Conservation (phyloP, 2,797 vertebrate genomes). For the Bradypodion pumilum region DNA sequence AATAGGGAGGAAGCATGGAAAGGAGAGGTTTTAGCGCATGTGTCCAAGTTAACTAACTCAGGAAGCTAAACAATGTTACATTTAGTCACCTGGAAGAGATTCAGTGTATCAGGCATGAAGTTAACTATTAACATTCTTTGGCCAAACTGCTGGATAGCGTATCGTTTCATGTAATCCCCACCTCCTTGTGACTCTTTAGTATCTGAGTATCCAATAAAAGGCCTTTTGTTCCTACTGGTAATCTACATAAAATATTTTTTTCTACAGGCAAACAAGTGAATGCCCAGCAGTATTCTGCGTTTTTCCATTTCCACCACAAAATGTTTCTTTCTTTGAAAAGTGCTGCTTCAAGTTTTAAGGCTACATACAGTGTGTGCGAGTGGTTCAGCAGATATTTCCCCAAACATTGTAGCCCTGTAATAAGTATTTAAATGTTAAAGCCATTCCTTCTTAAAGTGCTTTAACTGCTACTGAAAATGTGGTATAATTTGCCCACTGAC, state of each 20-base stretch:
- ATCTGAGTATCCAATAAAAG: background rate
- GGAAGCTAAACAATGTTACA: slow-evolving; percentile 62
- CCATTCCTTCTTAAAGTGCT: background rate
- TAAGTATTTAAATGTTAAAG: background rate
- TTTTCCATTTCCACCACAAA: background rate
- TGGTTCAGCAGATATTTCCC: no score
- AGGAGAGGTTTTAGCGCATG: slow-evolving; percentile 1
- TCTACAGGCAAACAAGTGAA: background rate
- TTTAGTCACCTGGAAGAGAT: slow-evolving; percentile 63
- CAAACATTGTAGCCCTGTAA: no score
- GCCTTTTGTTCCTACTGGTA: slow-evolving; percentile 25
- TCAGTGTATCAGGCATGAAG: slow-evolving; percentile 36
- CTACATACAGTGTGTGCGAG: background rate
- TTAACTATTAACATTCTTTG: slow-evolving; percentile 47
- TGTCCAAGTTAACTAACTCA: slow-evolving; percentile 70
- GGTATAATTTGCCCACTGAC: no score
- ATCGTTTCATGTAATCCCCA: background rate
- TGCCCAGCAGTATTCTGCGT: accelerated
- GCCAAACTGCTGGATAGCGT: background rate
- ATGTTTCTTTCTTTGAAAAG: background rate
- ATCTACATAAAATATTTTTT: background rate
- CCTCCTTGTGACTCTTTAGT: background rate
- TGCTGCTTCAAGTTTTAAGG: background rate
- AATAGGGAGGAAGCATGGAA: slow-evolving; percentile 5
- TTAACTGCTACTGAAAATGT: background rate